Evolutionary conservation across 2,113 vertebrate species (phyloP).

Genomic region (Aphyosemion australe): DNA sequence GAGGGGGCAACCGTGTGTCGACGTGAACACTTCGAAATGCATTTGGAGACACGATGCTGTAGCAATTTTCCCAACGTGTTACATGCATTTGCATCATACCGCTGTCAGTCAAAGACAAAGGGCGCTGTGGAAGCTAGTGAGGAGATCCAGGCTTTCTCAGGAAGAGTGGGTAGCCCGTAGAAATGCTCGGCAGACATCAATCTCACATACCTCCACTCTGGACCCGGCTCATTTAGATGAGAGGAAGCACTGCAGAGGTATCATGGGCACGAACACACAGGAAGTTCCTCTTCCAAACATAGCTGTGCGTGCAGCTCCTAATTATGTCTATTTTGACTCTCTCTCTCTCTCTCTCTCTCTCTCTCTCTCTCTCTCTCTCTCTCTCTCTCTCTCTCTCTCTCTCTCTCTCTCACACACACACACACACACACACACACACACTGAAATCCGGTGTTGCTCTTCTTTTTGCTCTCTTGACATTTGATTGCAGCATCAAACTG

Average conservation of each 20-base stretch:
- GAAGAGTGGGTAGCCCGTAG: constrained; percentile 28
- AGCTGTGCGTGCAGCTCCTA: constrained; percentile 14
- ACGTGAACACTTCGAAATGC: constrained; percentile 9
- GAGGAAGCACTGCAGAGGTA: constrained; percentile 19
- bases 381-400: no score
- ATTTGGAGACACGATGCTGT: constrained; percentile 17
- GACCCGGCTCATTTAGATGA: constrained; percentile 42
- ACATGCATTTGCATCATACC: constrained; percentile 69
- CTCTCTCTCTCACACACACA: constrained; percentile 12
- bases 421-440: neutral
- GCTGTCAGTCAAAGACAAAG: constrained; percentile 59
- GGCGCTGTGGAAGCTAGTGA: constrained; percentile 22
- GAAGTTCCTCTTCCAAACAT: constrained; percentile 11
- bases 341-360: no score
- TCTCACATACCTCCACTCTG: constrained; percentile 48
- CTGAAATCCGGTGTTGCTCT: constrained; percentile 1
- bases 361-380: no score
- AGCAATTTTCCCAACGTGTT: constrained; percentile 50
- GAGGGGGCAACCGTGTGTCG: neutral
- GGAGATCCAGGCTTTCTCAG: constrained; percentile 35
- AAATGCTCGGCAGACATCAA: constrained; percentile 37
- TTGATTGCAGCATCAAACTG: constrained; percentile 18
- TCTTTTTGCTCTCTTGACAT: constrained; percentile 18
- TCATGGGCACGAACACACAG: constrained; percentile 23
- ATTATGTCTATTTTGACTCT: neutral